Base-by-base conservation (phyloP, 2,113 vertebrate species). In the Pao palembangensis region DNA sequence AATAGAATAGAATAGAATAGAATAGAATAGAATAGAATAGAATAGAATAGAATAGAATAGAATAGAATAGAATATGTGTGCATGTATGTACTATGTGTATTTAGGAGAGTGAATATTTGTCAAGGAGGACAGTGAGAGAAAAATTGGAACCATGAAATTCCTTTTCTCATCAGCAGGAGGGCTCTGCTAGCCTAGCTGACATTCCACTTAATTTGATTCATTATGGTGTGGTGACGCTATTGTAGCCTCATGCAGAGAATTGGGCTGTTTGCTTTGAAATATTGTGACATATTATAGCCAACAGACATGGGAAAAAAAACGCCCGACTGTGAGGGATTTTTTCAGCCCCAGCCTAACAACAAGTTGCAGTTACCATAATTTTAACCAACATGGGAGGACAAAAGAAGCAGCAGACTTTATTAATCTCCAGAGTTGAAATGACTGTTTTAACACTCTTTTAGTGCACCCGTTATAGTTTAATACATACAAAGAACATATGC, bases 121-220 rank as follows among this genome's bases (percentile, higher is more conserved):
- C 38, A 55, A 69, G 7, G 47, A 76, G 64, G 64, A 67, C 65
- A 55, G 58, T 19, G 61, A 50, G 69, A 85, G 82, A 86, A 80
- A 88, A 87, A 90, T 84, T 79, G 77, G 63, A 79, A 67, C 60
- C 69, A 64, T 72, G 72, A 67, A 81, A 73, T 62, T 82, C 74
- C 83, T 86, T 66, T 67, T 75, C 83, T 86, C 67, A 67, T 84
- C 88, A 84, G 83, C 69, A 67, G 81, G 71, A 77, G 74, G 70
- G 61, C 75, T 81, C 64, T 78, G 85, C 88, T 87, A 79, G 62
- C 67, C 67, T 55, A 58, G 76, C 79, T 88, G 85, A 87, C 82
- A 86, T 86, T 87, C 79, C 83, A 88, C 79, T 86, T 85, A 82
- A 90, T 87, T 85, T 86, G 86, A 90, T 89, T 85, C 86, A 89